Percentiles rank a stretch among this genome's conserved stretches.
phyloP scores from a whole-genome alignment of 2,113 vertebrate genomes.

The Illadopsis cleaveri region DNA sequence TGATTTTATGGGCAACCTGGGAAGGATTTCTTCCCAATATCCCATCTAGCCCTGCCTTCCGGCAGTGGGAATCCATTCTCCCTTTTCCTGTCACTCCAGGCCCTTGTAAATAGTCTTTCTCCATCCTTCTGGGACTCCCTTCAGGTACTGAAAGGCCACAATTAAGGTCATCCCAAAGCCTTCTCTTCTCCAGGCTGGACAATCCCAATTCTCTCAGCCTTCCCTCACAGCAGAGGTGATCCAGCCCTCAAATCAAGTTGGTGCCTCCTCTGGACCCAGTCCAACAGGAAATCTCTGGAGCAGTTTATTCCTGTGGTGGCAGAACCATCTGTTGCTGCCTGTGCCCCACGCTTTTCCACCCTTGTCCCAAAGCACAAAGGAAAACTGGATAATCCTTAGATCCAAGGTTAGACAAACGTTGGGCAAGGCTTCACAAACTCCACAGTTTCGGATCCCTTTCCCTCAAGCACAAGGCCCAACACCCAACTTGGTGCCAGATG shows the following conservation, averaged over 20 bases:
- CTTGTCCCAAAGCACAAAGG: not conserved
- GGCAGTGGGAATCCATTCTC: not conserved
- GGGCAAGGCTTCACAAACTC: not conserved
- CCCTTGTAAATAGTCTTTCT: not conserved
- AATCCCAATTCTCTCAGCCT: not conserved
- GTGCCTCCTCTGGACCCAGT: not conserved
- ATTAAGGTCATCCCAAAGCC: not conserved
- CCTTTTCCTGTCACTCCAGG: not conserved
- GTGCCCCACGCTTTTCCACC: accelerated
- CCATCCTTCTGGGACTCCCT: no score
- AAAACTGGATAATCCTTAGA: not conserved
- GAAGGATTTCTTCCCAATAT: not conserved
- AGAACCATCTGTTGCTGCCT: no score
- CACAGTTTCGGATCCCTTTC: not conserved
- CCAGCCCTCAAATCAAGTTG: not conserved
- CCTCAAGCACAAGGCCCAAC: not conserved
- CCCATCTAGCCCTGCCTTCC: not conserved
- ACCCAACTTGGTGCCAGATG: not conserved
- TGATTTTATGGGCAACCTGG: not conserved
- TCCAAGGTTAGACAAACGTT: not conserved
- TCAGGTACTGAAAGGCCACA: not conserved
- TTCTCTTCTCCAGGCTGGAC: not conserved
- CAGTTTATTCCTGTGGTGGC: not conserved
- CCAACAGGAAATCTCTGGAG: not conserved
- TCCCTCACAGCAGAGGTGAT: not conserved